phyloP scores from a whole-genome alignment of 2,888 invertebrate genomes.

The Clostera curtula region DNA sequence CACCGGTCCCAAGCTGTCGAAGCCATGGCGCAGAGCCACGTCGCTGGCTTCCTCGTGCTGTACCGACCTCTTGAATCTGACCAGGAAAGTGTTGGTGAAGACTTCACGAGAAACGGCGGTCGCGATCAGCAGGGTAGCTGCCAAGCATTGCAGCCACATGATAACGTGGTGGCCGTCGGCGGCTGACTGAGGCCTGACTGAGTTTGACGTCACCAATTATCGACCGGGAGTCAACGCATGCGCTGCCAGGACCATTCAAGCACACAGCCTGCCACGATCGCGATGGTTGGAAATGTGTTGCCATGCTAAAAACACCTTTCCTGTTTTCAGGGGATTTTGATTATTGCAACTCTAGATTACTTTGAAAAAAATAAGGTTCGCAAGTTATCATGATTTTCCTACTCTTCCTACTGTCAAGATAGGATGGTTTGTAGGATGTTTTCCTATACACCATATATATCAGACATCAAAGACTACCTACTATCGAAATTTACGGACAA shows the following conservation, averaged over 20 bases:
- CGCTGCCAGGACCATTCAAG: constrained; percentile 38
- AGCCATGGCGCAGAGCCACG: constrained; percentile 92
- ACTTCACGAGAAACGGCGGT: constrained; percentile 77
- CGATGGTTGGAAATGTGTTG: constrained; percentile 21
- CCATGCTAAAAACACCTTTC: too few species aligned
- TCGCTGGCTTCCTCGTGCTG: constrained; percentile 84
- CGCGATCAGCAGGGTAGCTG: constrained; percentile 56
- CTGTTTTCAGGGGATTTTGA: too few species aligned
- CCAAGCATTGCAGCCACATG: constrained; percentile 68
- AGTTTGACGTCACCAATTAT: constrained; percentile 65
- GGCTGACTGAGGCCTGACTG: constrained; percentile 59
- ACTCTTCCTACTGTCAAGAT: too few species aligned
- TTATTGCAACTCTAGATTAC: too few species aligned
- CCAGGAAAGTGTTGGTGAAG: constrained; percentile 97
- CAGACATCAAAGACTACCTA: too few species aligned
- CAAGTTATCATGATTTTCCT: too few species aligned
- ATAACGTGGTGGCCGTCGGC: constrained; percentile 52
- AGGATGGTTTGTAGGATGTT: too few species aligned
- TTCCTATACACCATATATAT: too few species aligned
- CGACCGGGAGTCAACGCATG: constrained; percentile 58
- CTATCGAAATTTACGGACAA: too few species aligned
- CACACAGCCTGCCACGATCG: constrained; percentile 17
- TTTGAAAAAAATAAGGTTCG: too few species aligned
- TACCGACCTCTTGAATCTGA: constrained; percentile 87
- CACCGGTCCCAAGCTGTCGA: constrained; percentile 95